phyloP scores from a whole-genome alignment of 2,888 invertebrate species.

The Lypha dubia region DNA sequence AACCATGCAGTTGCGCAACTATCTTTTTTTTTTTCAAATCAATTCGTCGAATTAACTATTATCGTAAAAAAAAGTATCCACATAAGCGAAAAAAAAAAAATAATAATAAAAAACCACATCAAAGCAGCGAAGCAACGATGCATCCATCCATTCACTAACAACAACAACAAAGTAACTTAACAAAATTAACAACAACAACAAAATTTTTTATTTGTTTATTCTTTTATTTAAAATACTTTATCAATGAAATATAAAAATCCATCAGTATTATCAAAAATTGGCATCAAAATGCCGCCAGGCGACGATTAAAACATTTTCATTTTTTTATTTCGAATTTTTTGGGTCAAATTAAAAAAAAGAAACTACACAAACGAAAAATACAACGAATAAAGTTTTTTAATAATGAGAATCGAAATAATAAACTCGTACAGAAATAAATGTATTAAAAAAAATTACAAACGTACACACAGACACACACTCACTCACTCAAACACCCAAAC shows the following conservation, averaged over 20 bases:
- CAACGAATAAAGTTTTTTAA: slow-evolving; percentile 53
- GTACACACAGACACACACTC: not conserved
- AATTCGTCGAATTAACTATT: slow-evolving; percentile 9
- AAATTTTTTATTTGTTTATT: slow-evolving; percentile 35
- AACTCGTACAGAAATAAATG: slow-evolving; percentile 55
- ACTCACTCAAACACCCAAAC: slow-evolving; percentile 10
- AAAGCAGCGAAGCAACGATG: not conserved
- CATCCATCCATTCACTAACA: not conserved
- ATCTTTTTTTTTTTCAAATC: slow-evolving; percentile 6
- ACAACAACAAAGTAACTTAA: slow-evolving; percentile 1
- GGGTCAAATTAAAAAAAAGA: slow-evolving; percentile 73
- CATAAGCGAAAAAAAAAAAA: not conserved
- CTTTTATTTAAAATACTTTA: slow-evolving; percentile 74
- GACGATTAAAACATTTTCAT: slow-evolving; percentile 75
- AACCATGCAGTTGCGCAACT: not conserved
- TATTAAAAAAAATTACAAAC: slow-evolving; percentile 24
- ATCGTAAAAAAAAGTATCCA: not conserved
- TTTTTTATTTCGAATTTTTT: slow-evolving; percentile 70
- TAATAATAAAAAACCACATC: not conserved
- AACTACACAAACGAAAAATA: slow-evolving; percentile 7
- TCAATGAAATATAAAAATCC: slow-evolving; percentile 79
- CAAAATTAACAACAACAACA: slow-evolving; percentile 36
- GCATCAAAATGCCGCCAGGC: slow-evolving; percentile 77
- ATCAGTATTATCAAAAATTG: slow-evolving; percentile 78
- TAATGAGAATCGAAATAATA: slow-evolving; percentile 55